phyloP scores from a whole-genome alignment of 2,888 invertebrate genomes.

The Leptothorax acervorum region DNA sequence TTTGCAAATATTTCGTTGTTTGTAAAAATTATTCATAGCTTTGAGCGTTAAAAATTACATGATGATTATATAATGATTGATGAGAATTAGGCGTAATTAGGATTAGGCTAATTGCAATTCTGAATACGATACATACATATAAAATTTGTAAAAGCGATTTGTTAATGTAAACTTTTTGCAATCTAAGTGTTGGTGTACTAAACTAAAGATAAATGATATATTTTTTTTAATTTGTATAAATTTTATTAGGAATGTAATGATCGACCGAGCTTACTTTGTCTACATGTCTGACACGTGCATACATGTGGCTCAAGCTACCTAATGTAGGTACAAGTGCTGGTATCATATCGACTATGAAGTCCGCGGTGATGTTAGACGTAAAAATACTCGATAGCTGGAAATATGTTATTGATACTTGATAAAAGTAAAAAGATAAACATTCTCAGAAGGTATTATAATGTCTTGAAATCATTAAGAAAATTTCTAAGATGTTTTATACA shows the following conservation, averaged over 20 bases:
- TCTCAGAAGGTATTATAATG: neutral
- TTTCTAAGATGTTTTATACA: neutral
- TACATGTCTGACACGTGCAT: neutral
- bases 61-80: neutral
- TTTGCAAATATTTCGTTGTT: neutral
- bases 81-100: neutral
- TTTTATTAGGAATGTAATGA: neutral
- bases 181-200: neutral
- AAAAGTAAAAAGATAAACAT: neutral
- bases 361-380: neutral
- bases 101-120: neutral
- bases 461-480: neutral
- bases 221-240: neutral
- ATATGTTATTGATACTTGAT: neutral
- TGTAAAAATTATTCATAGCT: neutral
- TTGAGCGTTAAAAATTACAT: neutral
- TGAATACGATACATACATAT: neutral
- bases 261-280: conserved; percentile 18
- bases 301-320: neutral
- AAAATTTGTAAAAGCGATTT: neutral
- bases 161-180: neutral
- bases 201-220: neutral
- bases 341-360: neutral
- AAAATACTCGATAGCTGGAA: neutral
- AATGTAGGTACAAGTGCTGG: neutral